Conservation (phyloP, 2,113 vertebrate genomes). For the Sphaerodactylus townsendi region DNA sequence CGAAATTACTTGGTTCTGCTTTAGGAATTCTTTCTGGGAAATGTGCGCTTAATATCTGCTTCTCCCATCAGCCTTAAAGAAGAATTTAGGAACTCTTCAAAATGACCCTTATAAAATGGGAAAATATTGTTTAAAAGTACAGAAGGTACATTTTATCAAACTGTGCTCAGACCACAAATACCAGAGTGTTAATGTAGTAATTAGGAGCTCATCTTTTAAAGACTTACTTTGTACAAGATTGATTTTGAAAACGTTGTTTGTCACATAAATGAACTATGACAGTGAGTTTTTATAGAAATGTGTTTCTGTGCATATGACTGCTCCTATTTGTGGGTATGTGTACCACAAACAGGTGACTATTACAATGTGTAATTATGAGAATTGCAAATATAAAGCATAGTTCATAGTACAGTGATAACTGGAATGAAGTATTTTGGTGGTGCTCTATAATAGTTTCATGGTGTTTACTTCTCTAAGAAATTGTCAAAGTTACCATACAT, state of each 20-base stretch:
- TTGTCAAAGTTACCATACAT: neutral
- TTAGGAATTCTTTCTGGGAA: neutral
- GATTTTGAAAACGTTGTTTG: neutral
- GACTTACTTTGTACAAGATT: neutral
- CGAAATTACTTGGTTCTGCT: neutral
- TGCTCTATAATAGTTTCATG: neutral
- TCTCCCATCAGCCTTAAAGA: neutral
- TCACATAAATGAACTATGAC: neutral
- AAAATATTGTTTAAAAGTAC: conserved; percentile 20
- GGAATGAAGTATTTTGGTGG: neutral
- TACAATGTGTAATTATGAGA: neutral
- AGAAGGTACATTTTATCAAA: neutral
- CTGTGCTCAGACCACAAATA: neutral
- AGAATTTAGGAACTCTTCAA: conserved; percentile 18
- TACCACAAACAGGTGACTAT: neutral
- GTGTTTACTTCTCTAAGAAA: neutral
- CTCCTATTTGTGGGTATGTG: neutral
- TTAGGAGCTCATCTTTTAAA: conserved; percentile 23
- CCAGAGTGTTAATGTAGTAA: neutral
- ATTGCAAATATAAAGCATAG: neutral
- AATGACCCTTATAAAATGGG: conserved; percentile 19
- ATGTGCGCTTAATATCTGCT: neutral
- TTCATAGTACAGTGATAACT: neutral
- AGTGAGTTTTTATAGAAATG: neutral
- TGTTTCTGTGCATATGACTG: too few relatives aligned